phyloP scores from a whole-genome alignment of 2,888 invertebrate genomes.

The Zelleria hepariella region DNA sequence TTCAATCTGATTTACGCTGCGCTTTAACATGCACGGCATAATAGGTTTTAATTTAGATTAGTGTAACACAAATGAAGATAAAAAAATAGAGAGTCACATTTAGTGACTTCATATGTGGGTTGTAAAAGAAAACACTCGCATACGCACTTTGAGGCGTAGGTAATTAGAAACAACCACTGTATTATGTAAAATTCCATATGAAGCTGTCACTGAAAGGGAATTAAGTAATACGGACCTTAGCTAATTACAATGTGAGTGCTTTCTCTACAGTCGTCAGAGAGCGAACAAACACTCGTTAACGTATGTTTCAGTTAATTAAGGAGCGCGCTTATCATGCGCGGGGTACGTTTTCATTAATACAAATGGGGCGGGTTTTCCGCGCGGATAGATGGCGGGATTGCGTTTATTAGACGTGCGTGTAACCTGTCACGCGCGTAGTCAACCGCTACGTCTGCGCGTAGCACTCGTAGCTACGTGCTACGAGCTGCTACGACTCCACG shows the following conservation, averaged over 20 bases:
- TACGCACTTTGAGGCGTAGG: too few species aligned
- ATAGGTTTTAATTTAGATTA: background rate
- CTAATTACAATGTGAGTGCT: background rate
- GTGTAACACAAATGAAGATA: background rate
- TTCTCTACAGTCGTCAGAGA: background rate
- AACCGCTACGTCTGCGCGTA: background rate
- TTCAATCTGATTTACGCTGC: background rate
- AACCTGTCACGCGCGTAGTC: background rate
- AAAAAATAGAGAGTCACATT: background rate
- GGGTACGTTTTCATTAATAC: too few species aligned
- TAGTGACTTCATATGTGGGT: too few species aligned
- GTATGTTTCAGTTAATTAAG: background rate
- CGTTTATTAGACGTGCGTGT: background rate
- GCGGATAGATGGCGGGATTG: background rate
- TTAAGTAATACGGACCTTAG: background rate
- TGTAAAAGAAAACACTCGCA: too few species aligned
- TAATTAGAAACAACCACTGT: background rate
- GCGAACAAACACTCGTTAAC: background rate
- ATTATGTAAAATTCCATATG: background rate
- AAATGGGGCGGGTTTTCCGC: too few species aligned
- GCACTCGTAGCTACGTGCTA: too few species aligned
- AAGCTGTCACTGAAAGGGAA: background rate
- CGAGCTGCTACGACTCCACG: too few species aligned
- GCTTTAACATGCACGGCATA: background rate
- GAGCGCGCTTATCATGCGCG: background rate